A percentile compares a stretch with the other conserved stretches of the same genome.
Conservation (phyloP, 2,797 vertebrate genomes). For the Malurus leucopterus region DNA sequence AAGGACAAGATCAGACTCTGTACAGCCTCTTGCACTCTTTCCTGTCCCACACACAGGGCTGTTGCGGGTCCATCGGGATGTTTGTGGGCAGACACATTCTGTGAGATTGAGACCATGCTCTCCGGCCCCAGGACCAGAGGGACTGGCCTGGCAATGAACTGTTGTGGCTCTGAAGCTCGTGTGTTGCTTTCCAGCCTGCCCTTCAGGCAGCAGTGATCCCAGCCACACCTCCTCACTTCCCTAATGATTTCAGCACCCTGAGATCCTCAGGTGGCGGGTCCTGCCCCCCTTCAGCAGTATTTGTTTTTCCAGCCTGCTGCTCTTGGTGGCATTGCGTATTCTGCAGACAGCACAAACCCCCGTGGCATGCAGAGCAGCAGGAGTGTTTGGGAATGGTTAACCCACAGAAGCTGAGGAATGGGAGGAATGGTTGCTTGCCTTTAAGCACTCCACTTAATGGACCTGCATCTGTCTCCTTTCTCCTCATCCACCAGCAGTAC, state of each 20-base stretch:
- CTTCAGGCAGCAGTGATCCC: neutral
- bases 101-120: rapidly evolving
- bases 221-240: neutral
- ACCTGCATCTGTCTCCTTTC: neutral
- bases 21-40: neutral
- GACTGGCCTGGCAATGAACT: neutral
- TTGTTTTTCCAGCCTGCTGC: neutral
- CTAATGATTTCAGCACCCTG: neutral
- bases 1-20: neutral
- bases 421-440: neutral
- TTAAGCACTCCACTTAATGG: neutral
- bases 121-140: neutral
- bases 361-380: neutral
- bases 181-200: neutral
- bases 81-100: rapidly evolving
- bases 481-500: neutral
- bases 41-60: neutral
- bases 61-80: rapidly evolving
- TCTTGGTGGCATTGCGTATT: neutral
- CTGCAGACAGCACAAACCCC: neutral
- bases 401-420: neutral
- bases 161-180: rapidly evolving
- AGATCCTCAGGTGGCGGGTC: neutral
- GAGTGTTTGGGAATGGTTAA: neutral
- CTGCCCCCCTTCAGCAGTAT: neutral